Base-by-base conservation (phyloP, 2,888 invertebrate species). In the Neuroscelio doddi region DNA sequence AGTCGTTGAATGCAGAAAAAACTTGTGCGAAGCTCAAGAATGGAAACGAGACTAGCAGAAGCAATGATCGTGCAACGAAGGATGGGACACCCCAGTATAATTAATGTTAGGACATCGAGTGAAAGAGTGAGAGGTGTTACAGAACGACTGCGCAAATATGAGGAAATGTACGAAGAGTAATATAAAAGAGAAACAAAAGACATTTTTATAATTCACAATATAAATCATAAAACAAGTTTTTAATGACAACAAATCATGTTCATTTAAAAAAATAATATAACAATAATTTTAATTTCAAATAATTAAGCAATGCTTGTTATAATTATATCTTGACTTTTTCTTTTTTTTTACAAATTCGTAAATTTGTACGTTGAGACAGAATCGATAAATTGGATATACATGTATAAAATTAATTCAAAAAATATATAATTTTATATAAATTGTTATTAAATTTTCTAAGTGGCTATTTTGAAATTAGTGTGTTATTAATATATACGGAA, bases 61-160 rank as follows among this genome's bases (percentile, higher is more conserved):
- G 49, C 34, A 38, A 34, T 45, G 63, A 62, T 45, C 61, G 65
- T 68, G 65, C 67, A 64, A 59, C 63, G 63, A 62, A 67, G 49
- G 53, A 69, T 49, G 61, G 52, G 51, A 65, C 68, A 58, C 59
- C 62, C 62, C 62, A 56, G 58, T 55, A 64, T 59, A 63, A 49
- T 65, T 58, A 74, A 50, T 53, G 38, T 61, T 52, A 57, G 57
- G 62, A 56, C 46, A 36, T 56, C 46, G 55, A 10, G 50, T 39
- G 39, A 29, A 47, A n/a, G 34, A 41, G 27, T 39, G 26, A 7
- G 39, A 61, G 26, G 36, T 10, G 39, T 36, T 42, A 26, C 36
- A 26, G 52, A 52, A 56, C 17, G 34, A 47, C 47, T 47, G 16
- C 44, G 44, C 29, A 16, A 30, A 30, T n/a, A 26, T 8, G 16